A percentile compares a stretch with the other conserved stretches of the same genome.
Evolutionary conservation across 1,140 invertebrate genomes (phyloP).

Genomic region (Scaptomyza montana): DNA sequence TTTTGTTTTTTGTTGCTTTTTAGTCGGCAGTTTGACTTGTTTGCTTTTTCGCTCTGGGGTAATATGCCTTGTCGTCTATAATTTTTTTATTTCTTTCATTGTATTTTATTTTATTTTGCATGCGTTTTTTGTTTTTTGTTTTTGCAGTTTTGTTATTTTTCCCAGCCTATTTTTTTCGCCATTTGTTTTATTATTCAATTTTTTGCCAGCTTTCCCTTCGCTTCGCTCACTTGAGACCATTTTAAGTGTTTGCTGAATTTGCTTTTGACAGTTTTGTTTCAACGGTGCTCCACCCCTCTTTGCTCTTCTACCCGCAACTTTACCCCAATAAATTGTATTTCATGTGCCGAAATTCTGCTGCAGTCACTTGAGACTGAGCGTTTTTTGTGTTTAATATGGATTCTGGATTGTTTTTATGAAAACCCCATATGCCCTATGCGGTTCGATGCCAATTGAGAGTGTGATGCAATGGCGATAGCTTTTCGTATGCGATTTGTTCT

Average conservation of each 20-base stretch:
- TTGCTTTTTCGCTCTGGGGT: slow-evolving; percentile 40
- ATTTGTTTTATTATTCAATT: background rate
- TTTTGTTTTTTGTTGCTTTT: slow-evolving; percentile 43
- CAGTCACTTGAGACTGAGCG: slow-evolving; percentile 51
- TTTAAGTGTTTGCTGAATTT: slow-evolving; percentile 73
- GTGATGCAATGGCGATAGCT: slow-evolving; percentile 1
- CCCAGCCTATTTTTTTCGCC: background rate
- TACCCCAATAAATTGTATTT: slow-evolving; percentile 11
- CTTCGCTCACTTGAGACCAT: slow-evolving; percentile 67
- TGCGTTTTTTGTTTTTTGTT: background rate
- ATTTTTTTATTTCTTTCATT: slow-evolving; percentile 15
- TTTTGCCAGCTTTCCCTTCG: slow-evolving; percentile 36
- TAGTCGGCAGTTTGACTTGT: slow-evolving; percentile 52
- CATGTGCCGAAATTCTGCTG: slow-evolving; percentile 33
- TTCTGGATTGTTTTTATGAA: background rate
- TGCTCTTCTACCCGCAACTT: too few species aligned
- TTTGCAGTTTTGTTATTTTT: slow-evolving; percentile 21
- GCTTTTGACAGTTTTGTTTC: slow-evolving; percentile 59
- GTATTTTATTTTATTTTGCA: slow-evolving; percentile 32
- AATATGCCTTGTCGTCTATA: slow-evolving; percentile 38
- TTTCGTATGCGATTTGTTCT: background rate
- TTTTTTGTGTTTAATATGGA: slow-evolving; percentile 8
- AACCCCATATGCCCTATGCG: background rate
- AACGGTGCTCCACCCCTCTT: background rate
- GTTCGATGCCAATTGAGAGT: background rate